Percentiles rank a stretch among this genome's conserved stretches.
phyloP scores from a whole-genome alignment of 1,140 invertebrate genomes.

The Aphidius gifuensis region DNA sequence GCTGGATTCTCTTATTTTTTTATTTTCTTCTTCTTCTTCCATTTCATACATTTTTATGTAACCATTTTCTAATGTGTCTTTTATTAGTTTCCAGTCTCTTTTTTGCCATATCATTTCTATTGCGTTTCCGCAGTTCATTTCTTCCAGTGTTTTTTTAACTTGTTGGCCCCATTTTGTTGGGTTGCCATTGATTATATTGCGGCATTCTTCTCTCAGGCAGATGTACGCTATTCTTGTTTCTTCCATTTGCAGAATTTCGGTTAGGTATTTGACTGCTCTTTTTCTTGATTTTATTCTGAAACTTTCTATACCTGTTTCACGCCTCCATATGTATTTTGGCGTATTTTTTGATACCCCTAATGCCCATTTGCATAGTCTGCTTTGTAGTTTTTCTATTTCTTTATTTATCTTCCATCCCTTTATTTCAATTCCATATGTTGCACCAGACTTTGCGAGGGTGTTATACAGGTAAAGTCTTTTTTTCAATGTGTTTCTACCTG shows the following conservation, averaged over 20 bases:
- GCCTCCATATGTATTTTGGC: neutral
- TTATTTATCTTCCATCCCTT: conserved; percentile 14
- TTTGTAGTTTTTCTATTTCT: conserved; percentile 7
- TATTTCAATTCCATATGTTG: conserved; percentile 13
- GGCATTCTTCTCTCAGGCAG: neutral
- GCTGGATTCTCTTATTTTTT: too few relatives aligned
- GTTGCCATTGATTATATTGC: conserved; percentile 4
- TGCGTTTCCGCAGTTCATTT: too few relatives aligned
- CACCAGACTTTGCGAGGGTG: conserved; percentile 7
- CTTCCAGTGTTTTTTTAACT: too few relatives aligned
- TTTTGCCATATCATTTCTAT: too few relatives aligned
- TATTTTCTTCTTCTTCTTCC: too few relatives aligned
- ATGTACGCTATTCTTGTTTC: neutral
- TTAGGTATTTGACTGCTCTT: neutral
- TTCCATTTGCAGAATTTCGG: conserved; percentile 3
- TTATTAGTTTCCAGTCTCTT: too few relatives aligned
- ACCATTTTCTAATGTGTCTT: too few relatives aligned
- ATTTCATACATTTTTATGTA: too few relatives aligned
- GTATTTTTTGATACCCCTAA: neutral
- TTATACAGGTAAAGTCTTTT: conserved; percentile 9
- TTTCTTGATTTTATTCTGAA: neutral
- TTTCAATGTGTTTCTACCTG: neutral
- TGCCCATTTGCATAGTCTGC: neutral
- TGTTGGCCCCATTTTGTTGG: neutral
- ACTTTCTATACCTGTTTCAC: too few relatives aligned